Conservation (phyloP, 1,140 invertebrate species). For the Cataglyphis hispanica region DNA sequence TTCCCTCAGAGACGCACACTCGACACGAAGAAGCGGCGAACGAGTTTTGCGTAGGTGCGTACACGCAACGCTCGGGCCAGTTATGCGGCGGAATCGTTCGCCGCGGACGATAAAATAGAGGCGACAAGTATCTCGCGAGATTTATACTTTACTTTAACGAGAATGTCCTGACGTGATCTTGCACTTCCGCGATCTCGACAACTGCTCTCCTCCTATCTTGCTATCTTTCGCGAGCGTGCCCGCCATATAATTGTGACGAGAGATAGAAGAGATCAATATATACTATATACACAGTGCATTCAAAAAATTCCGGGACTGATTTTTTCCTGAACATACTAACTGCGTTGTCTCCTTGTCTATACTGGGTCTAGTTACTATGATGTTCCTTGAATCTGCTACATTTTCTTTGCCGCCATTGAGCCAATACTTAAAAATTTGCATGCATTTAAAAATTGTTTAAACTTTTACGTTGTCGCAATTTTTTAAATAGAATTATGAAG, state of each 20-base stretch:
- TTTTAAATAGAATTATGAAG: too few species aligned
- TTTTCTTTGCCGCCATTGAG: too few species aligned
- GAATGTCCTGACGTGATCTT: constrained; percentile 33
- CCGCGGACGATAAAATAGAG: constrained; percentile 58
- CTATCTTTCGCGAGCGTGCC: constrained; percentile 3
- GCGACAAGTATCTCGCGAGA: constrained; percentile 43
- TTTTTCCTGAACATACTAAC: too few species aligned
- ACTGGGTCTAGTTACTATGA: too few species aligned
- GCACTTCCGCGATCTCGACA: constrained; percentile 45
- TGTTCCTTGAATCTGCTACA: too few species aligned
- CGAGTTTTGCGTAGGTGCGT: constrained; percentile 60
- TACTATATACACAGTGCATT: too few species aligned
- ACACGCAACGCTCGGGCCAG: constrained; percentile 52
- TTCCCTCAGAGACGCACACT: background rate
- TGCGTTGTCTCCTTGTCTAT: too few species aligned
- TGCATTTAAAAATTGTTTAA: too few species aligned
- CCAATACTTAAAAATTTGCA: too few species aligned
- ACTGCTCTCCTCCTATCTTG: constrained; percentile 19
- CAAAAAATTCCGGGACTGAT: too few species aligned
- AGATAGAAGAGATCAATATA: background rate
- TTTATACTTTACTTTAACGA: constrained; percentile 31
- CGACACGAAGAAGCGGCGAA: constrained; percentile 26
- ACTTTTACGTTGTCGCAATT: too few species aligned
- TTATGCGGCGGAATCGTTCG: constrained; percentile 37
- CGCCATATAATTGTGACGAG: constrained; percentile 48